phyloP scores from a whole-genome alignment of 2,113 vertebrate genomes.

The Sialia sialis region DNA sequence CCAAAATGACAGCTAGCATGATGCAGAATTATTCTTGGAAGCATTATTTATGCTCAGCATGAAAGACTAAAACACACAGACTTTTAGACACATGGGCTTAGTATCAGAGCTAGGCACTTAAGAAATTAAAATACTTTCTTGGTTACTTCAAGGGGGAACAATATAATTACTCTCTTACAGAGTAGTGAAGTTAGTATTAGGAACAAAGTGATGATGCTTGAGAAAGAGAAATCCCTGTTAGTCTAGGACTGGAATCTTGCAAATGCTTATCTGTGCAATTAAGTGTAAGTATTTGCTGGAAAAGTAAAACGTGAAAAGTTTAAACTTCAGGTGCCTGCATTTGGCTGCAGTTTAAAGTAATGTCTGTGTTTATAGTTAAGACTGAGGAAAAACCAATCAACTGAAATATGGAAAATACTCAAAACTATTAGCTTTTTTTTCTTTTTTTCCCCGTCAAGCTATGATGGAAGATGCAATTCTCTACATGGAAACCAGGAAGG shows the following conservation, averaged over 20 bases:
- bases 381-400: not conserved
- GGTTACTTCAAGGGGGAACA: not conserved
- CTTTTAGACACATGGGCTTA: not conserved
- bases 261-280: not conserved
- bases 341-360: not conserved
- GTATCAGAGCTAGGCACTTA: not conserved
- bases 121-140: not conserved
- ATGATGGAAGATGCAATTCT: not conserved
- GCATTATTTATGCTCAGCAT: constrained; percentile 7
- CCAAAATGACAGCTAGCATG: not conserved
- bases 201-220: not conserved
- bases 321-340: not conserved
- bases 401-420: not conserved
- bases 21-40: not conserved
- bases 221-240: not conserved
- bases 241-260: not conserved
- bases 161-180: not conserved
- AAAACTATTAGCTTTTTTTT: not conserved
- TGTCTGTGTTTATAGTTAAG: not conserved
- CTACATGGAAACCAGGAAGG: not conserved
- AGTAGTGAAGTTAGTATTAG: not conserved
- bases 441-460: accelerated
- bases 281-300: not conserved
- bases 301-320: not conserved
- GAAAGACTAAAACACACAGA: not conserved